Evolutionary conservation across 1,140 invertebrate genomes (phyloP).

Genomic region (Octopus sinensis): DNA sequence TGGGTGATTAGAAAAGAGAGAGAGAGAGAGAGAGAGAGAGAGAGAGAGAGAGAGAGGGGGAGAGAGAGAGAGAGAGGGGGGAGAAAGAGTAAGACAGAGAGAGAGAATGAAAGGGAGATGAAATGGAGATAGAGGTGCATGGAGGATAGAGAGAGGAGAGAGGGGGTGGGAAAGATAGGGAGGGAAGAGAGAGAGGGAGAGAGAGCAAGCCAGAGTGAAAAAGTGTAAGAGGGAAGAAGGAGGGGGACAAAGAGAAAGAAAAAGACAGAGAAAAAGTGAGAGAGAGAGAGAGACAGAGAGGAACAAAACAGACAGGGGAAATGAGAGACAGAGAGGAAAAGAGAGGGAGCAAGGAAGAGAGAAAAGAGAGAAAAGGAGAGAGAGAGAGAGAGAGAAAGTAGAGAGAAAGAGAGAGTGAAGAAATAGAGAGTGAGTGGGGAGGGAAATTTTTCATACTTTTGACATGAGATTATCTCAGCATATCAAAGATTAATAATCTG

Average conservation of each 20-base stretch:
- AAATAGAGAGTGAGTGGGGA: neutral
- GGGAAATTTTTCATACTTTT: no score
- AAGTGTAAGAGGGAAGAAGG: neutral
- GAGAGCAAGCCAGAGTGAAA: neutral
- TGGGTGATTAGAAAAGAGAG: neutral
- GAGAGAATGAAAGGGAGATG: neutral
- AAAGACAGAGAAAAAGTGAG: neutral
- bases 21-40: slow-evolving; percentile 6
- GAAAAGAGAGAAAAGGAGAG: neutral
- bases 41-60: neutral
- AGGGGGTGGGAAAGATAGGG: neutral
- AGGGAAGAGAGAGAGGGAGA: neutral
- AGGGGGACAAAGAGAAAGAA: neutral
- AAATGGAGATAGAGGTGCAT: neutral
- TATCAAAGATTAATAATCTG: no score
- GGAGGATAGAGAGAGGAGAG: neutral
- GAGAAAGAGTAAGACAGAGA: neutral
- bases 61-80: slow-evolving; percentile 8
- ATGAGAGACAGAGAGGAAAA: neutral
- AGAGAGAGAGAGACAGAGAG: neutral
- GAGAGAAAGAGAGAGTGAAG: neutral
- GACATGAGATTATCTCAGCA: no score
- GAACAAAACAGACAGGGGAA: neutral
- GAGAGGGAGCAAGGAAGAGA: neutral
- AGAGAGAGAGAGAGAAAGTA: neutral